These are phyloP conservation scores for Pelobates cultripes DNA, from an alignment of 2,797 vertebrate genomes.

Conservation along the genomic window DNA sequence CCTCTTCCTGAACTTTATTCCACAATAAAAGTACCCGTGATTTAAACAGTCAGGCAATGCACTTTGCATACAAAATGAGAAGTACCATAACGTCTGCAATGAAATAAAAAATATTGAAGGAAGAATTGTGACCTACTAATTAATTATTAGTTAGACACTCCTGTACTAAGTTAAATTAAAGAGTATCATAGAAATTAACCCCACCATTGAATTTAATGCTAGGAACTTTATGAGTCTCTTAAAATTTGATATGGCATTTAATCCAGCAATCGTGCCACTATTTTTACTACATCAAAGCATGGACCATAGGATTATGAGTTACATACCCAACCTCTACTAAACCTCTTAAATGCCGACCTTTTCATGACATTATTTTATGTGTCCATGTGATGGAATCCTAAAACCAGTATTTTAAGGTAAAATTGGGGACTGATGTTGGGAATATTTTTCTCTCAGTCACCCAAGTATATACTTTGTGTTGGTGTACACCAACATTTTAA, in stretches of 20 bases:
- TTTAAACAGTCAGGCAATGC: slow-evolving; percentile 42
- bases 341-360: too few relatives aligned
- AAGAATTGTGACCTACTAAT: slow-evolving; percentile 41
- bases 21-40: slow-evolving; percentile 53
- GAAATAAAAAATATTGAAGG: slow-evolving; percentile 28
- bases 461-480: too few relatives aligned
- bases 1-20: slow-evolving; percentile 56
- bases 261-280: background rate
- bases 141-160: slow-evolving; percentile 39
- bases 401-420: too few relatives aligned
- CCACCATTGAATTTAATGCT: slow-evolving; percentile 6
- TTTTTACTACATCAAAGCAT: background rate
- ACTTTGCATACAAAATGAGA: slow-evolving; percentile 43
- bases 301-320: background rate
- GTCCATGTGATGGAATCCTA: too few relatives aligned
- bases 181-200: slow-evolving; percentile 16
- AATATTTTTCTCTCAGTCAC: too few relatives aligned
- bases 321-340: background rate
- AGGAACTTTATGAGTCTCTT: background rate
- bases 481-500: too few relatives aligned
- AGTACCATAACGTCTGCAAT: slow-evolving; percentile 44
- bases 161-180: slow-evolving; percentile 24
- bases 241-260: background rate
- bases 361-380: too few relatives aligned
- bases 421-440: too few relatives aligned